Conservation (phyloP, 2,888 invertebrate species). For the Philhelius pedissequus region DNA sequence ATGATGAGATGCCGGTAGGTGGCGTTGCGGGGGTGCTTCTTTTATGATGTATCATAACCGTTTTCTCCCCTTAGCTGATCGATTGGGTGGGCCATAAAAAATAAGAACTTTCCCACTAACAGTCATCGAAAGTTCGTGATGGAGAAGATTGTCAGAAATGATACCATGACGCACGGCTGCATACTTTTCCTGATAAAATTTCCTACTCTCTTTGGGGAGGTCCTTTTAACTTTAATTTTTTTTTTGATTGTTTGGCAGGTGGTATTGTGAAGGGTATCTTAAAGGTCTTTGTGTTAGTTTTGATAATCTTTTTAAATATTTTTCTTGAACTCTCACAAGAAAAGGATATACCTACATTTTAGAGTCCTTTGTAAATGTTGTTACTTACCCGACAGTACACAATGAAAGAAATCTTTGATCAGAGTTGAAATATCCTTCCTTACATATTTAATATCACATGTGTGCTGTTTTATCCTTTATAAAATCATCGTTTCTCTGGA, state of each 20-base stretch:
- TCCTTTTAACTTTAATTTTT: not conserved
- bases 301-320: conserved; percentile 25
- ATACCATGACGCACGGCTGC: not conserved
- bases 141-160: conserved; percentile 34
- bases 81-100: conserved; percentile 45
- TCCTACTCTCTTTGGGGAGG: not conserved
- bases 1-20: conserved; percentile 35
- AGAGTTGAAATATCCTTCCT: conserved; percentile 26
- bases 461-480: not conserved
- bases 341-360: not conserved
- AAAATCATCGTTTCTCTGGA: not conserved
- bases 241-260: not conserved
- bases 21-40: conserved; percentile 8
- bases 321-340: not conserved
- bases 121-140: not conserved
- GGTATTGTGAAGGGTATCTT: not conserved
- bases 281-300: conserved; percentile 11
- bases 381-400: not conserved
- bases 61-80: conserved; percentile 27
- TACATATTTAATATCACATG: not conserved
- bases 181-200: conserved; percentile 2
- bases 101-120: conserved; percentile 27
- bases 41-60: conserved; percentile 52
- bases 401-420: conserved; percentile 47
- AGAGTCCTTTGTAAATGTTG: conserved; percentile 5